Evolutionary conservation across 2,797 vertebrate genomes (phyloP).

Genomic region (Phrynocephalus forsythii): DNA sequence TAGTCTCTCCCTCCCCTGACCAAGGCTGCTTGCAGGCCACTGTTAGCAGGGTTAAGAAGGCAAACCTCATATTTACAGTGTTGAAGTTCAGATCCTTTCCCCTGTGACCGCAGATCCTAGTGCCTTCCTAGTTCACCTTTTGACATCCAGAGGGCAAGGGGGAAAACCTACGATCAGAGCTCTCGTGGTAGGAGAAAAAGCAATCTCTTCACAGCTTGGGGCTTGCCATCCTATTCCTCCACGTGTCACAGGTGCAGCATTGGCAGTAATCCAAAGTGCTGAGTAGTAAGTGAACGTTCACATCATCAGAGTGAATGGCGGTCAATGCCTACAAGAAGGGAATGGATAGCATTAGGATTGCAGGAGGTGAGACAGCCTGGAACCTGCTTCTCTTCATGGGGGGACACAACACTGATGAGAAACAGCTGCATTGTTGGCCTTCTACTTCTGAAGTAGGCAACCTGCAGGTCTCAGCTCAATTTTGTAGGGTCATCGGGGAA

Average conservation of each 20-base stretch:
- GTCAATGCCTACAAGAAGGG: slow-evolving; percentile 21
- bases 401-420: background rate
- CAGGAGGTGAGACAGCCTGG: background rate
- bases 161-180: background rate
- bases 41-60: background rate
- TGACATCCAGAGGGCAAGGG: background rate
- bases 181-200: background rate
- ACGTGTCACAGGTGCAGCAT: background rate
- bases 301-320: slow-evolving; percentile 24
- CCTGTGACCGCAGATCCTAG: background rate
- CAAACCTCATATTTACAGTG: slow-evolving; percentile 1
- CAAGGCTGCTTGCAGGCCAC: background rate
- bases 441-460: background rate
- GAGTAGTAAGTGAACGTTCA: slow-evolving; percentile 5
- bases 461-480: background rate
- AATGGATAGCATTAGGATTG: background rate
- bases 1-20: background rate
- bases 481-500: background rate
- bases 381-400: background rate
- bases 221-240: background rate
- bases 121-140: background rate
- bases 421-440: background rate
- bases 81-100: background rate
- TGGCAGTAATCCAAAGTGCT: background rate
- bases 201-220: background rate